phyloP scores from a whole-genome alignment of 2,113 vertebrate genomes.

The Opisthocomus hoazin region DNA sequence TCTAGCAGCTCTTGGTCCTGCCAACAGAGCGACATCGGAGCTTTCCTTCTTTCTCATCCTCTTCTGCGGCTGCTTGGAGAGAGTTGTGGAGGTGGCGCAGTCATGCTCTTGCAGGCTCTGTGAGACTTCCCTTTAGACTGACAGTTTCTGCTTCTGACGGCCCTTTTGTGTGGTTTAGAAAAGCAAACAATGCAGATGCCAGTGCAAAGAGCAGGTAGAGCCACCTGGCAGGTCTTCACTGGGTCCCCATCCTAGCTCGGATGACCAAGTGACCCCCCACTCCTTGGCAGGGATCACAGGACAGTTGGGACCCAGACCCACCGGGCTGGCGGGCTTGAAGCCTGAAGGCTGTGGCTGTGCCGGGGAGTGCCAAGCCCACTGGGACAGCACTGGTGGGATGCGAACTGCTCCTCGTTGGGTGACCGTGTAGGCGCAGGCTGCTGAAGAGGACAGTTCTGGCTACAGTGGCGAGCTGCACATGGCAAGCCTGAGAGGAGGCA shows the following conservation, averaged over 20 bases:
- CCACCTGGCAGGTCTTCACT: not conserved
- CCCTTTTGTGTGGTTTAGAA: not conserved
- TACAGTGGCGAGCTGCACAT: not conserved
- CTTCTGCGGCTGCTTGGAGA: not conserved
- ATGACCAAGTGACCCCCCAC: rapidly evolving
- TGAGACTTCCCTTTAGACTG: not conserved
- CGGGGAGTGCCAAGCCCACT: not conserved
- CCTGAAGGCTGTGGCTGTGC: not conserved
- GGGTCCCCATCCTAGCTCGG: not conserved
- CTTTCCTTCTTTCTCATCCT: not conserved
- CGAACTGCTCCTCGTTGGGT: not conserved
- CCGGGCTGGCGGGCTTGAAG: rapidly evolving
- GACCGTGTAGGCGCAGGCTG: rapidly evolving
- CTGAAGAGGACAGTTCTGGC: not conserved
- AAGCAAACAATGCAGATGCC: rapidly evolving
- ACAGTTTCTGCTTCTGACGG: not conserved
- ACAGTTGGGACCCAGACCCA: not conserved
- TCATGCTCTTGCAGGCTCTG: not conserved
- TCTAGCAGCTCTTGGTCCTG: not conserved
- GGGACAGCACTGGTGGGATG: not conserved
- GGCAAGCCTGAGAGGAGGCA: not conserved
- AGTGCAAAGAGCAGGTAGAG: not conserved
- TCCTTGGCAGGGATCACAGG: rapidly evolving
- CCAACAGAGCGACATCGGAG: rapidly evolving
- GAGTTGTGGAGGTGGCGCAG: not conserved